Evolutionary conservation across 2,888 invertebrate species (phyloP).

Genomic region (Amphiduros pacificus): DNA sequence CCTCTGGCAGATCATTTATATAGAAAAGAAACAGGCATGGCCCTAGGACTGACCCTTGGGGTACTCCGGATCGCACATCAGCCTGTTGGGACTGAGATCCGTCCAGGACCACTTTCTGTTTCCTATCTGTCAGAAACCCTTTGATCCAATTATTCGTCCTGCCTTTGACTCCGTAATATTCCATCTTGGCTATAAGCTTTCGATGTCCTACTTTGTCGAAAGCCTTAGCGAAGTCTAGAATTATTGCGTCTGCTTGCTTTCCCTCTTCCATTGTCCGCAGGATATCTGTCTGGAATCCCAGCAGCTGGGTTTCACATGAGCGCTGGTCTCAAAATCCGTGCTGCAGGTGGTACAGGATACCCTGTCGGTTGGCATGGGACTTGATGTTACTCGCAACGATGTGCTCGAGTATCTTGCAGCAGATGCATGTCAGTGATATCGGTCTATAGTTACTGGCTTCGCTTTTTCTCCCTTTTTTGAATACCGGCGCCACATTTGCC

Average conservation of each 20-base stretch:
- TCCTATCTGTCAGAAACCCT: constrained; percentile 20
- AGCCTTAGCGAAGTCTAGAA: constrained; percentile 28
- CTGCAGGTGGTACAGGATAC: constrained; percentile 28
- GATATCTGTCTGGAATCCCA: constrained; percentile 3
- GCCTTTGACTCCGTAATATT: constrained; percentile 19
- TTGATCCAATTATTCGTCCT: constrained; percentile 20
- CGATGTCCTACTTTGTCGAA: constrained; percentile 26
- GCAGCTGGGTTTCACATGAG: constrained; percentile 31
- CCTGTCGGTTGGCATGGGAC: constrained; percentile 17
- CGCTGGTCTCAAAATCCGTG: constrained; percentile 29
- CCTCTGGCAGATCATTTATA: constrained; percentile 31
- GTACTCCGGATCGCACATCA: constrained; percentile 27
- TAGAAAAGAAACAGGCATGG: constrained; percentile 30
- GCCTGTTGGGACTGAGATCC: constrained; percentile 17
- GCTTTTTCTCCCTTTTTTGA: constrained; percentile 28
- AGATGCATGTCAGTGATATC: constrained; percentile 25
- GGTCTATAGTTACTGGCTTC: constrained; percentile 30
- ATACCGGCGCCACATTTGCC: constrained; percentile 27
- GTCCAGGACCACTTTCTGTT: constrained; percentile 22
- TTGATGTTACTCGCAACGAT: constrained; percentile 25
- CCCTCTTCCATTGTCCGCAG: constrained; percentile 18
- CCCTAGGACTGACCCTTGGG: constrained; percentile 29
- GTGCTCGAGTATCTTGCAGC: constrained; percentile 31
- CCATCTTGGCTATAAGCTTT: constrained; percentile 19
- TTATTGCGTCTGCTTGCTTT: constrained; percentile 26